Conservation (phyloP, 2,797 vertebrate species). For the Uromys caudimaculatus region DNA sequence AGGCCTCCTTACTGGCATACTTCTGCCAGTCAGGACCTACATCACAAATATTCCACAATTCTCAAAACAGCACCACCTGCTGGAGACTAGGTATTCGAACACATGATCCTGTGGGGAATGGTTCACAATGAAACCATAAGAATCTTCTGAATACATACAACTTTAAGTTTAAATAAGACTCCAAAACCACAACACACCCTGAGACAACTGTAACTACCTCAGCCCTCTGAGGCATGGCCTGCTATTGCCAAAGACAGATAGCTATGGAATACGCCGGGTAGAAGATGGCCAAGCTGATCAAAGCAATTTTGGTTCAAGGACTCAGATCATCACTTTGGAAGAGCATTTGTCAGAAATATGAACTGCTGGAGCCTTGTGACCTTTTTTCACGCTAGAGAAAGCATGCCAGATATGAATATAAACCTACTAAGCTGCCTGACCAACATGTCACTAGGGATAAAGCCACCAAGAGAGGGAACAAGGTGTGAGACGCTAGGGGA, state of each 20-base stretch:
- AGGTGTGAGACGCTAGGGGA: slow-evolving; percentile 82
- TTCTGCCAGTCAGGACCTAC: background rate
- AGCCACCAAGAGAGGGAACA: slow-evolving; percentile 79
- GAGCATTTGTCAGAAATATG: background rate
- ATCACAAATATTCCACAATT: background rate
- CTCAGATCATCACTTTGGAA: background rate
- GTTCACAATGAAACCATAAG: background rate
- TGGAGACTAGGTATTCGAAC: background rate
- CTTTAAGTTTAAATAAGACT: background rate
- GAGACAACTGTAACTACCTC: background rate
- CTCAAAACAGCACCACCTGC: background rate
- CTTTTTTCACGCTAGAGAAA: slow-evolving; percentile 84
- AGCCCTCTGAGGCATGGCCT: background rate
- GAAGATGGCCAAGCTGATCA: background rate
- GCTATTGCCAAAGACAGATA: background rate
- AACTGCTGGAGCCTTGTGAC: background rate
- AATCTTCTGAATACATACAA: slow-evolving; percentile 2
- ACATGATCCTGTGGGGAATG: background rate
- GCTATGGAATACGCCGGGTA: background rate
- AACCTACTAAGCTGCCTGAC: slow-evolving; percentile 81
- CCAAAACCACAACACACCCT: background rate
- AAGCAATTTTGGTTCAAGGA: background rate
- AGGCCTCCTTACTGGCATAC: background rate
- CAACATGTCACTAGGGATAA: slow-evolving; percentile 79
- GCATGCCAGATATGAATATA: slow-evolving; percentile 82